Conservation (phyloP, 2,888 invertebrate genomes). For the Cheilosia vulpina region DNA sequence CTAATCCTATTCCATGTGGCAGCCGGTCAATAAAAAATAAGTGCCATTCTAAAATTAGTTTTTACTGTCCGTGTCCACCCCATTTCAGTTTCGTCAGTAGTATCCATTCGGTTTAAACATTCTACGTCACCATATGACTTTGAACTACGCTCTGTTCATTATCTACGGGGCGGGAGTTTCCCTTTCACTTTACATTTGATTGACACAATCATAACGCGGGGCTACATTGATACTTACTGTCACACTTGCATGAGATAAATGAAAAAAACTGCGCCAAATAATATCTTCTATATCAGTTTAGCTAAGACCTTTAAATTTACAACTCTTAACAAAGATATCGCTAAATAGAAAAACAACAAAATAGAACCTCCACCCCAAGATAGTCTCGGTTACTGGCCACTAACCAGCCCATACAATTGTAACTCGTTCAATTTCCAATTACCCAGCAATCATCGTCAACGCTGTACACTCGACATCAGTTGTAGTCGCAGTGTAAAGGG, state of each 20-base stretch:
- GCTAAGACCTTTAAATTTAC: constrained; percentile 18
- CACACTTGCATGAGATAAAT: constrained; percentile 12
- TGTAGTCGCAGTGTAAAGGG: constrained; percentile 27
- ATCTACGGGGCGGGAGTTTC: not conserved
- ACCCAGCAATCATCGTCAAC: constrained; percentile 50
- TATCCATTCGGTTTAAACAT: not conserved
- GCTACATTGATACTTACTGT: not conserved
- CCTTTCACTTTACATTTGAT: constrained; percentile 5
- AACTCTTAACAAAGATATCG: not conserved
- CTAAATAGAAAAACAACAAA: not conserved
- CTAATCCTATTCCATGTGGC: no score
- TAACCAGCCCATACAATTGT: constrained; percentile 27
- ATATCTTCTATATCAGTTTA: not conserved
- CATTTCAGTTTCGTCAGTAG: no score
- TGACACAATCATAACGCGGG: constrained; percentile 23
- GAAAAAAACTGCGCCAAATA: not conserved
- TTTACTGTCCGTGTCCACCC: no score
- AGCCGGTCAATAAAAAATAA: no score
- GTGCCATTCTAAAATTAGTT: no score
- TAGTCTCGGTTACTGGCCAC: constrained; percentile 25
- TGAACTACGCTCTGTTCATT: not conserved
- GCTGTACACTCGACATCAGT: not conserved
- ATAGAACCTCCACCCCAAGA: constrained; percentile 1
- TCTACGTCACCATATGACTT: constrained; percentile 8
- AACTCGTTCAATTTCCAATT: constrained; percentile 59